Evolutionary conservation across 2,888 invertebrate species (phyloP).

Genomic region (Tenthredo scrophulariae): DNA sequence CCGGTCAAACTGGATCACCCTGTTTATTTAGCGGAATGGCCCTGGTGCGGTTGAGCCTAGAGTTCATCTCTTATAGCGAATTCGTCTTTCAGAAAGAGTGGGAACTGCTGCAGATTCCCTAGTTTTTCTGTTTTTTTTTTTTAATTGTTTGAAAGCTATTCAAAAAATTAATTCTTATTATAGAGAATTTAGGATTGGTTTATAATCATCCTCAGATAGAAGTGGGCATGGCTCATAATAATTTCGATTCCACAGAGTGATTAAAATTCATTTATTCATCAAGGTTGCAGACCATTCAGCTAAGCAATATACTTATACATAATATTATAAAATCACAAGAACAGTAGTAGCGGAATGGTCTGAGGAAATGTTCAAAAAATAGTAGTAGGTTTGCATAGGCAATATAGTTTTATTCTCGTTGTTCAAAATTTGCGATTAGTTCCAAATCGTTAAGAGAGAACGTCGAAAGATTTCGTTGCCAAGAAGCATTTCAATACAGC

Average conservation of each 20-base stretch:
- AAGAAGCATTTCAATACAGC: not conserved
- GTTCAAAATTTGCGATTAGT: not conserved
- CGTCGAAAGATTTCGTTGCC: not conserved
- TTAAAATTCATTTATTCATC: constrained; percentile 11
- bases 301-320: not conserved
- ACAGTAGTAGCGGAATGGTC: not conserved
- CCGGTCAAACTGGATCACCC: too few relatives aligned
- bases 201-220: not conserved
- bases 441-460: not conserved
- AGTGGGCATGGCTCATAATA: not conserved
- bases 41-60: too few relatives aligned
- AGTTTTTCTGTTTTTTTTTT: too few relatives aligned
- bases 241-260: not conserved
- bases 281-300: not conserved
- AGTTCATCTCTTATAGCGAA: too few relatives aligned
- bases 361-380: not conserved
- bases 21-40: too few relatives aligned
- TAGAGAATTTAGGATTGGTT: not conserved
- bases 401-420: not conserved
- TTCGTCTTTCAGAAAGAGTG: too few relatives aligned
- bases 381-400: not conserved
- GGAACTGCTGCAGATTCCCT: too few relatives aligned
- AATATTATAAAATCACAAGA: not conserved
- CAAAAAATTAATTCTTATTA: not conserved
- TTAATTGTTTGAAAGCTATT: too few relatives aligned